These are phyloP conservation scores for Ips typographus DNA, from an alignment of 1,140 invertebrate species.

Conservation along the genomic window DNA sequence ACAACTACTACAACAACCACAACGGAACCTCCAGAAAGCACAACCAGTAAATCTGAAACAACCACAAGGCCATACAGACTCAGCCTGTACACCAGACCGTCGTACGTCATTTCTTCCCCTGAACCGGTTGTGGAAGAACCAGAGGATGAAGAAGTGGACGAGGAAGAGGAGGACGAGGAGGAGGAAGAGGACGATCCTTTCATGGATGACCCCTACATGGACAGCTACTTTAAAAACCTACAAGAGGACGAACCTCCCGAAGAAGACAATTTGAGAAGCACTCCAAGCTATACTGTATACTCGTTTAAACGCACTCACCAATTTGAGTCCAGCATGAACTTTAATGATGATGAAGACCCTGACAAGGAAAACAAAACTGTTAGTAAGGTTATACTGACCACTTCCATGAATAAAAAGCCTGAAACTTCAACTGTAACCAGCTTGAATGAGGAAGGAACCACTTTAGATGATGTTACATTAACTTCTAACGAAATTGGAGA, in stretches of 20 bases:
- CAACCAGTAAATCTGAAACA: neutral
- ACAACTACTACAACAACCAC: neutral
- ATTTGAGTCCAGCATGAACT: constrained; percentile 31
- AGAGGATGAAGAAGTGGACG: constrained; percentile 21
- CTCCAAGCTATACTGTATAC: constrained; percentile 23
- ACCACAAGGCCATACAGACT: neutral
- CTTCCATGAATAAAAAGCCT: neutral
- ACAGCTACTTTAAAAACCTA: constrained; percentile 9
- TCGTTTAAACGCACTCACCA: constrained; percentile 21
- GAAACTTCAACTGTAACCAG: constrained; percentile 4
- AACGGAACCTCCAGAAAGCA: neutral
- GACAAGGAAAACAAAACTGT: constrained; percentile 23
- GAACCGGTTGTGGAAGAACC: neutral
- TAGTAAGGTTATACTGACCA: constrained; percentile 8
- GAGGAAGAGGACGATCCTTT: constrained; percentile 12
- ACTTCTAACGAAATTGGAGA: neutral
- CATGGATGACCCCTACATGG: neutral
- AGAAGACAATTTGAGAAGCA: constrained; percentile 2
- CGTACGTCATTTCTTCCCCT: neutral
- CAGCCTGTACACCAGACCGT: constrained; percentile 9
- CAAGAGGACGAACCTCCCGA: constrained; percentile 12
- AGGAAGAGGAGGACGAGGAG: constrained; percentile 21
- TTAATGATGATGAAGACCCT: constrained; percentile 24
- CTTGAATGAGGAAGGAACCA: neutral
- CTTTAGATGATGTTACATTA: neutral